A percentile compares a stretch with the other conserved stretches of the same genome.
Evolutionary conservation across 2,888 invertebrate species (phyloP).

Genomic region (Synergus umbraculus): DNA sequence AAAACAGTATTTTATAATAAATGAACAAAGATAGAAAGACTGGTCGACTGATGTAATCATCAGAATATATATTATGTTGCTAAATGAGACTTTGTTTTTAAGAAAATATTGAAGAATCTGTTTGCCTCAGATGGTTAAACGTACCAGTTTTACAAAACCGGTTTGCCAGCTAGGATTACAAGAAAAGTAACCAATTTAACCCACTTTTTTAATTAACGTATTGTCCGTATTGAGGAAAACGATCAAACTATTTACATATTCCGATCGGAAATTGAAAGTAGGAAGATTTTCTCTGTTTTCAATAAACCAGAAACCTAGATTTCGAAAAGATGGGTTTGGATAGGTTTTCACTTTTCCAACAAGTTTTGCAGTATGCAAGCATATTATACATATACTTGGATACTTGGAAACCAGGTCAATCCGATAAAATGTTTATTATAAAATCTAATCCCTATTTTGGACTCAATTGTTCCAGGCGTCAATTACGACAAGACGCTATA

Average conservation of each 20-base stretch:
- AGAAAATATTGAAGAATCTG: slow-evolving; percentile 5
- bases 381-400: not conserved
- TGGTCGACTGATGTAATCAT: not conserved
- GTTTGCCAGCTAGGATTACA: not conserved
- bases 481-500: not conserved
- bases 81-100: not conserved
- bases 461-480: not conserved
- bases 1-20: not conserved
- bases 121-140: not conserved
- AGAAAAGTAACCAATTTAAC: not conserved
- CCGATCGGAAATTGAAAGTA: not conserved
- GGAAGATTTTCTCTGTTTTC: not conserved
- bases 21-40: not conserved
- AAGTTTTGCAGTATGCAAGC: not conserved
- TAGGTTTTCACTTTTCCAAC: not conserved
- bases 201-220: not conserved
- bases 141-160: slow-evolving; percentile 25
- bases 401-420: not conserved
- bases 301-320: not conserved
- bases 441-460: not conserved
- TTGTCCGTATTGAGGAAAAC: too few species aligned
- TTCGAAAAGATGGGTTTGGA: not conserved
- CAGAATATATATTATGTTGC: not conserved
- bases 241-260: not conserved
- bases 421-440: not conserved